These are phyloP conservation scores for Philaethria dido DNA, from an alignment of 2,888 invertebrate genomes.

Conservation along the genomic window DNA sequence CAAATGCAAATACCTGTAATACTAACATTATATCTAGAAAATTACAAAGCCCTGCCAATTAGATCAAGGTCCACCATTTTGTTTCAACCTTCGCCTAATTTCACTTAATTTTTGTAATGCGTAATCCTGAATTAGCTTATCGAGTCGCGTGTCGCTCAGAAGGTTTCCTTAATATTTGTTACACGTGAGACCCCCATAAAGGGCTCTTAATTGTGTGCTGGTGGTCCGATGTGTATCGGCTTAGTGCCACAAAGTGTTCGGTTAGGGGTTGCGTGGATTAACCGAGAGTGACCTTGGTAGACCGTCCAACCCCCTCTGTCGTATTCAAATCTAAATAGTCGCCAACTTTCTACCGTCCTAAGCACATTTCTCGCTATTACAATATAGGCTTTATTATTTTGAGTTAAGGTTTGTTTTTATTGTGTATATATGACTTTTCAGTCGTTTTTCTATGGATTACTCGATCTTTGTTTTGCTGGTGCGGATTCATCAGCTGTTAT, in stretches of 20 bases:
- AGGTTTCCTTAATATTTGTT: slow-evolving; percentile 63
- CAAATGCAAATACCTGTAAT: slow-evolving; percentile 19
- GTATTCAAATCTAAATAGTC: slow-evolving; percentile 78
- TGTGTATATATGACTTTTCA: slow-evolving; percentile 51
- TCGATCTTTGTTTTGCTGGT: slow-evolving; percentile 71
- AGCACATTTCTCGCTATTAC: slow-evolving; percentile 61
- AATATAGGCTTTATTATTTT: slow-evolving; percentile 55
- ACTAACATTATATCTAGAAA: slow-evolving; percentile 26
- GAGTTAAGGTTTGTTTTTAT: slow-evolving; percentile 57
- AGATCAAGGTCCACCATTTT: slow-evolving; percentile 62
- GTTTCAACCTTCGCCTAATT: slow-evolving; percentile 56
- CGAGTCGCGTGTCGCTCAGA: slow-evolving; percentile 67
- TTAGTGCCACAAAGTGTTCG: slow-evolving; percentile 55
- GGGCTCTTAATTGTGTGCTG: slow-evolving; percentile 63
- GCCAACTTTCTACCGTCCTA: slow-evolving; percentile 67
- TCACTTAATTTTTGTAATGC: slow-evolving; percentile 67
- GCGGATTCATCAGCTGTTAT: slow-evolving; percentile 80
- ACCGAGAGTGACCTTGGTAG: slow-evolving; percentile 75
- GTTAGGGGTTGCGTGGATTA: slow-evolving; percentile 75
- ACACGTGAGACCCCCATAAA: slow-evolving; percentile 63
- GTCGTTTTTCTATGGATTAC: slow-evolving; percentile 48
- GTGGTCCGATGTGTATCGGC: slow-evolving; percentile 68
- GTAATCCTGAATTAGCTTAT: slow-evolving; percentile 70
- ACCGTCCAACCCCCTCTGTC: slow-evolving; percentile 58
- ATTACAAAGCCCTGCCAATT: slow-evolving; percentile 51